Base-by-base conservation (phyloP, 23 tunicate species). In the Styela clava region DNA sequence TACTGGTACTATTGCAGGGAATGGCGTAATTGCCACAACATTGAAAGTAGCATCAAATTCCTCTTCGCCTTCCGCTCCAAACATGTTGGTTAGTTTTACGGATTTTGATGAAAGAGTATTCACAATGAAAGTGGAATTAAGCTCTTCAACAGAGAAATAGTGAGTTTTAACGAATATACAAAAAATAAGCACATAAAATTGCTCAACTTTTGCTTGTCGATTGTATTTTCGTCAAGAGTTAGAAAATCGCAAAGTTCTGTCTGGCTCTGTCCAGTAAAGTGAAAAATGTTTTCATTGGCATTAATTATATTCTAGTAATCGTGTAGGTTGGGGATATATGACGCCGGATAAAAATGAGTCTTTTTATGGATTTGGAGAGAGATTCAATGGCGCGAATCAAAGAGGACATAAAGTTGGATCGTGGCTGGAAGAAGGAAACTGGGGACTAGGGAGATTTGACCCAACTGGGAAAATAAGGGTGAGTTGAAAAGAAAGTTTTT, bases 321-420 rank as follows among this genome's bases (percentile, higher is more conserved):
- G 77, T 5, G 34, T 71, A 3, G 77, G 77, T 26, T 71, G 77
- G 77, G 77, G 77, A 5, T 71, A 71, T 71, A 16, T 71, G 24
- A 71, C 77, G 5, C 77, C 77, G 12, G 77, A 71, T 34, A 34
- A 33, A 21, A 34, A 71, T 34, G 77, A 71, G 29, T 33, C 77
- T 3, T 71, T 71, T 71, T 71, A 18, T 32, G 77, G 77, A 71
- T 71, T 71, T 29, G 77, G 77, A 18, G 77, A 71, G 16, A 33
- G 77, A 32, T 71, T 71, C 35, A 71, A 33, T 3, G 77, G 34
- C 3, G 77, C 35, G 34, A 71, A 71, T 32, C 77, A 71, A 16
- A 31, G 77, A 32, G 77, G 77, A 21, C 77, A 71, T 34, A 71
- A 71, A 71, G 77, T 71, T 16, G 77, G 77, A 30, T 71, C 77